These are phyloP conservation scores for Coryphaenoides rupestris DNA, from an alignment of 2,113 vertebrate species.

Conservation along the genomic window DNA sequence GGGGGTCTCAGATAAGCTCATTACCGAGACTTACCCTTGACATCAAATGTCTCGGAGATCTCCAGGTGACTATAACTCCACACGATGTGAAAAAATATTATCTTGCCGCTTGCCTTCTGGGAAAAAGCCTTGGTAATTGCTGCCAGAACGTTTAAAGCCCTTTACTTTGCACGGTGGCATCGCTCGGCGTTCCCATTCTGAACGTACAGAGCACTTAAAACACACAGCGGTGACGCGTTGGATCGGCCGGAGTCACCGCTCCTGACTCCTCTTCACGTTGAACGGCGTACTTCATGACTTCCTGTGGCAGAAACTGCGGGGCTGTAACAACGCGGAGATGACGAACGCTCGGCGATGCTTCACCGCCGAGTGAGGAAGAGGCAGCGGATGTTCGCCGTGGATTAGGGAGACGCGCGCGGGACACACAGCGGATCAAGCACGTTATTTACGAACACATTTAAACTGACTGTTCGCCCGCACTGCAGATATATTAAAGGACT, in stretches of 20 bases:
- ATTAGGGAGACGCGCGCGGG: too few species aligned
- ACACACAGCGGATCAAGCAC: too few species aligned
- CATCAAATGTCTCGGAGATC: background rate
- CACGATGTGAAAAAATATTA: conserved; percentile 2
- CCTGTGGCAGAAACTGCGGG: too few species aligned
- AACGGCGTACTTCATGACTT: background rate
- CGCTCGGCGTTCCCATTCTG: too few species aligned
- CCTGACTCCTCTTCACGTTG: background rate
- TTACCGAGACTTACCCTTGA: background rate
- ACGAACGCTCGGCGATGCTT: too few species aligned
- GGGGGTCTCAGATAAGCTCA: background rate
- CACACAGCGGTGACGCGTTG: background rate
- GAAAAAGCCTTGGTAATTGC: background rate
- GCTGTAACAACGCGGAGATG: too few species aligned
- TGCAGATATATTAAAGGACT: too few species aligned
- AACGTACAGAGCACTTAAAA: background rate
- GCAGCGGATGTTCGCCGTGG: too few species aligned
- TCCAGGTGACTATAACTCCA: conserved; percentile 1
- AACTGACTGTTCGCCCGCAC: too few species aligned
- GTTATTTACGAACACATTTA: too few species aligned
- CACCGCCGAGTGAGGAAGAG: too few species aligned
- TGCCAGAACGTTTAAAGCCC: background rate
- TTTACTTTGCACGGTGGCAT: background rate
- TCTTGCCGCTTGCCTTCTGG: background rate
- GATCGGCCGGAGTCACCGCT: background rate